Conservation (phyloP, 1,140 invertebrate genomes). For the Mesaphorura yosii region DNA sequence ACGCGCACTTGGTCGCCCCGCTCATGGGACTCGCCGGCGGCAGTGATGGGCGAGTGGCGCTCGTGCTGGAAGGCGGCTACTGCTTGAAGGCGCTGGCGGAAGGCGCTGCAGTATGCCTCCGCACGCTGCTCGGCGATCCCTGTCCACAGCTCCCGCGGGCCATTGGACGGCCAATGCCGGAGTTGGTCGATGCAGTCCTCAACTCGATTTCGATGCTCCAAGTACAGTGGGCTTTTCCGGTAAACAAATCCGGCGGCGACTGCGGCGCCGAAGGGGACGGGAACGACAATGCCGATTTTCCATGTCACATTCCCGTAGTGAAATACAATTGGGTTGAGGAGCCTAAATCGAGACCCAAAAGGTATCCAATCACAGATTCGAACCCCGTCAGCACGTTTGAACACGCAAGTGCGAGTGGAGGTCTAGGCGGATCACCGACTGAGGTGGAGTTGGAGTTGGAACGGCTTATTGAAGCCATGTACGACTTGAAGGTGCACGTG, state of each 20-base stretch:
- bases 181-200: constrained; percentile 56
- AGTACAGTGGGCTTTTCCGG: constrained; percentile 59
- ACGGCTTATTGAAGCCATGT: no score
- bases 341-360: background rate
- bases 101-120: constrained; percentile 69
- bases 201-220: constrained; percentile 67
- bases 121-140: constrained; percentile 70
- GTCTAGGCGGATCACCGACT: constrained; percentile 38
- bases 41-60: constrained; percentile 62
- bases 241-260: constrained; percentile 42
- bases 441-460: constrained; percentile 49
- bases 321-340: background rate
- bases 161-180: constrained; percentile 40
- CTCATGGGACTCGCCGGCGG: constrained; percentile 55
- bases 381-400: constrained; percentile 50
- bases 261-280: constrained; percentile 61
- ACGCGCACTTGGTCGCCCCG: constrained; percentile 64
- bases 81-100: constrained; percentile 76
- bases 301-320: no score
- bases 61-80: constrained; percentile 87
- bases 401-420: no score
- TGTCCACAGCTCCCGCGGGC: constrained; percentile 53
- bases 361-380: constrained; percentile 39
- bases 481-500: no score
- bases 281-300: constrained; percentile 67